Base-by-base conservation (phyloP, 2,888 invertebrate species). In the Amphimallon solstitiale region DNA sequence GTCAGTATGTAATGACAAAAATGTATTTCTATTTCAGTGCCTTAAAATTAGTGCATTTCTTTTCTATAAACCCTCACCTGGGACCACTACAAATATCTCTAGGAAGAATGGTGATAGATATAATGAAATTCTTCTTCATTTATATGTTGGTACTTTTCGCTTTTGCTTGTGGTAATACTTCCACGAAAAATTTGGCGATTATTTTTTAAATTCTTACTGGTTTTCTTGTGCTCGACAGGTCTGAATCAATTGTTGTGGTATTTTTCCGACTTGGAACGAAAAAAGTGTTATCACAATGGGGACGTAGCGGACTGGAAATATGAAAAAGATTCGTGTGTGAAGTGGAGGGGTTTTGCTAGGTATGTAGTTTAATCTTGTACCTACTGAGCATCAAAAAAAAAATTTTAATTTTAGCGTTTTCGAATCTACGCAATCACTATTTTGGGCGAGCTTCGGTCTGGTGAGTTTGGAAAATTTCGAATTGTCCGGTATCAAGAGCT, bases 381-480 rank as follows among this genome's bases (percentile, higher is more conserved):
- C 85, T 87, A 60, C n/a, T n/a, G n/a, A n/a, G n/a, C n/a, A 35
- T 62, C 9, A 21, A 45, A 34, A 51, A 40, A 35, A 45, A 51
- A 48, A 61, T 38, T n/a, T 46, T 21, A 14, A 29, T 75, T 74
- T 38, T 83, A 97, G 95, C 79, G 87, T 97, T 19, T 97, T 97
- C 81, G 97, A 97, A 84, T 93, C 97, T 1, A 92, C 95, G 0
- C 97, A 97, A 80, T 96, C 96, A 2, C 86, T 97, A 4, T 97
- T 97, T 84, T 97, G 97, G 97, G 95, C 97, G 23, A 94, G 95
- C 73, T 97, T 96, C 79, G 97, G 97, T 19, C 90, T 96, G 85
- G 90, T 97, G 29, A 95, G 94, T 12, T 84, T 97, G 71, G 91
- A 91, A 69, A 92, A 91, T 81, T 96, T 97, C 78, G 94, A 96